A percentile compares a stretch with the other conserved stretches of the same genome.
phyloP scores from a whole-genome alignment of 2,797 vertebrate genomes.

The Enteromius thamalakanensis region DNA sequence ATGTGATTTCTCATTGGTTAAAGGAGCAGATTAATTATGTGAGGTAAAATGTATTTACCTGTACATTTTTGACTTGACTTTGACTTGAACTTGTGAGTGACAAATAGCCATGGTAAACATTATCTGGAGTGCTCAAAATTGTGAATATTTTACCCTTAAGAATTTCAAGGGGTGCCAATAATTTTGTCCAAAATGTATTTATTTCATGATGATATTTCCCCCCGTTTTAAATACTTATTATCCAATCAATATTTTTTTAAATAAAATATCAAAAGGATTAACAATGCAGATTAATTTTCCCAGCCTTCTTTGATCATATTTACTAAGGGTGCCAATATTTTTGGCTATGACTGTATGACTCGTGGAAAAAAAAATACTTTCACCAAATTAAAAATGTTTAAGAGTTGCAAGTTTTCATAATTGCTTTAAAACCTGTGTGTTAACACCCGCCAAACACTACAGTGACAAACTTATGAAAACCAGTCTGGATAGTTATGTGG shows the following conservation, averaged over 20 bases:
- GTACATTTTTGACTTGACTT: slow-evolving; percentile 25
- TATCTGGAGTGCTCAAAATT: no score
- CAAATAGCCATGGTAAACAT: not conserved
- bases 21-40: slow-evolving; percentile 62
- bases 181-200: no score
- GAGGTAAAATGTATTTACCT: slow-evolving; percentile 30
- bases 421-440: not conserved
- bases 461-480: slow-evolving; percentile 13
- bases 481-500: slow-evolving; percentile 20
- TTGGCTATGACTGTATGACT: no score
- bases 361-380: not conserved
- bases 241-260: no score
- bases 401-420: not conserved
- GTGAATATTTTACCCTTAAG: no score
- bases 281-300: no score
- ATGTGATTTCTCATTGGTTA: slow-evolving; percentile 69
- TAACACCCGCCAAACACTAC: not conserved
- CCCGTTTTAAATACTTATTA: no score
- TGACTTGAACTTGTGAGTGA: slow-evolving; percentile 2
- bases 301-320: no score
- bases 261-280: no score
- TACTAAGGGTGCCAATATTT: no score
- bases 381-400: not conserved
- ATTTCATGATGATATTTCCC: no score
- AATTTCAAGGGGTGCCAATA: no score